Base-by-base conservation (phyloP, 2,888 invertebrate species). In the Theodoxus fluviatilis region DNA sequence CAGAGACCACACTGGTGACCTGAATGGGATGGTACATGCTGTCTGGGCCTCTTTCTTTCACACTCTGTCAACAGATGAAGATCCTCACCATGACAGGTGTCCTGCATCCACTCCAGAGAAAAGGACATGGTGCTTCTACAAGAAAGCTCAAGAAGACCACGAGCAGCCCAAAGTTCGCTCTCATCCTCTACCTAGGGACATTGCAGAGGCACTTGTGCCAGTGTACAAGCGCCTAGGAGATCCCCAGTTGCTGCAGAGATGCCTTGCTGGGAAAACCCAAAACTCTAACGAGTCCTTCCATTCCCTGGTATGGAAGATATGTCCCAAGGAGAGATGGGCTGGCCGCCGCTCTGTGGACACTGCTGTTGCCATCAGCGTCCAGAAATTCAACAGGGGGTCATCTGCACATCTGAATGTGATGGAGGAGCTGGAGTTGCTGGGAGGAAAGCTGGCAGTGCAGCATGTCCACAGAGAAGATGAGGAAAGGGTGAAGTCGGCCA, bases 321-420 rank as follows among this genome's bases (percentile, higher is more conserved):
- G 65, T 37, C 64, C 43, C 1, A 64, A 38, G 25, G 38, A 37
- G 12, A 22, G 64, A 9, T 37, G 64, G 65, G 64, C 64, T 25
- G 28, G 28, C 18, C 25, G 3, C 6, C 43, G 64, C 4, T 43
- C 64, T 2, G 43, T 64, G 4, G 38, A 64, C 64, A 37, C 64
- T 22, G 43, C 64, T 64, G 43, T 64, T 18, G 64, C 64, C 18
- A 31, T 64, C 43, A 31, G 64, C 31, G 64, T 64, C 3, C 64
- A 64, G 43, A 25, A 31, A 1, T 64, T 64, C 28, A 37, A 38
- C 38, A 64, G 43, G 33, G 64, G 64, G 22, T 38, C 64, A 4
- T 38, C 64, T 40, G 64, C 25, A 12, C 38, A n/a, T 12, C 28
- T 40, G 3, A 28, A 64, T 37, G 64, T 37, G 38, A 38, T 37